Percentiles rank a stretch among this genome's conserved stretches.
Conservation (phyloP, 2,888 invertebrate genomes). For the Archaeoteleia sp. region DNA sequence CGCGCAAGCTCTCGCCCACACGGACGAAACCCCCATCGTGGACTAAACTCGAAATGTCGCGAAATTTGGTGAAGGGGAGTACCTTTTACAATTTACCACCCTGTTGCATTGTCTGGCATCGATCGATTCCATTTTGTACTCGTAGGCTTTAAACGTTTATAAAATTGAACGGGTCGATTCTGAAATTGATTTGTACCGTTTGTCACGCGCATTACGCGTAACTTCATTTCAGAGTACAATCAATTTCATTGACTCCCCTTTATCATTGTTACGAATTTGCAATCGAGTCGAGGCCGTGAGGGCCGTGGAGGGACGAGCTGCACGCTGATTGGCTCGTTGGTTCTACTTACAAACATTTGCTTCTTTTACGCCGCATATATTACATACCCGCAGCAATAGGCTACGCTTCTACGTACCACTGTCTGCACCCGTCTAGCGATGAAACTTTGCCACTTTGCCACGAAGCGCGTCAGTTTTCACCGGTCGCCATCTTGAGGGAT, state of each 20-base stretch:
- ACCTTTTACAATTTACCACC: no score
- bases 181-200: no score
- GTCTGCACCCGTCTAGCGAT: conserved; percentile 73
- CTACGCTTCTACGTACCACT: conserved; percentile 68
- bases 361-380: conserved; percentile 70
- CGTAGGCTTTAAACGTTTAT: no score
- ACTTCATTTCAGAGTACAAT: no score
- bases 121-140: no score
- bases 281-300: conserved; percentile 59
- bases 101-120: no score
- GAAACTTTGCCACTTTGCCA: conserved; percentile 55
- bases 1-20: conserved; percentile 71
- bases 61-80: conserved; percentile 62
- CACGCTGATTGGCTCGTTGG: conserved; percentile 75
- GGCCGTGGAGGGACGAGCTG: conserved; percentile 70
- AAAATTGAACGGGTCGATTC: no score
- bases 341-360: conserved; percentile 72
- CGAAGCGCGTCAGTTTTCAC: conserved; percentile 4
- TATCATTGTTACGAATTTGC: conserved; percentile 62
- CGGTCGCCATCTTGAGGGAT: neutral
- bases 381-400: conserved; percentile 69
- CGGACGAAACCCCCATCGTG: conserved; percentile 59
- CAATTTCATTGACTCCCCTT: no score
- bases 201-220: no score
- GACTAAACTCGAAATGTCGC: conserved; percentile 56